Conservation (phyloP, 2,113 vertebrate genomes). For the Ardeotis arabs region DNA sequence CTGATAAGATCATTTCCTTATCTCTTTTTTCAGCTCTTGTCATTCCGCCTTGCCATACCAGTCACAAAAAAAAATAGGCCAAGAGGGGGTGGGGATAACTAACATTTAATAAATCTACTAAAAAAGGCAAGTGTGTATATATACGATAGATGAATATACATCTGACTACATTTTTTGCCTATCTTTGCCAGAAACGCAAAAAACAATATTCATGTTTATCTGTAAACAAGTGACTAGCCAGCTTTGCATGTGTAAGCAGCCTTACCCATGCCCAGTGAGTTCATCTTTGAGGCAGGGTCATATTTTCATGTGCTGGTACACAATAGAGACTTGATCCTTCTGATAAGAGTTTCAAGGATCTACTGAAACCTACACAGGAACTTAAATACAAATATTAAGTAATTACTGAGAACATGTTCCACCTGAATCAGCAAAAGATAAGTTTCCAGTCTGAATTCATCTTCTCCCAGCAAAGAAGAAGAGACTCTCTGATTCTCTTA, state of each 20-base stretch:
- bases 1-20: constrained; percentile 37
- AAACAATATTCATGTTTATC: background rate
- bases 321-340: background rate
- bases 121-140: background rate
- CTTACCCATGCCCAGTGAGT: background rate
- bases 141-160: background rate
- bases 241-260: background rate
- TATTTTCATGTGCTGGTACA: background rate
- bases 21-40: constrained; percentile 34
- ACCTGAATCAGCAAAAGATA: constrained; percentile 17
- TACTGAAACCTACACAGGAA: background rate
- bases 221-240: background rate
- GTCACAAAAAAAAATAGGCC: constrained; percentile 14
- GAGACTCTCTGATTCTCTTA: constrained; percentile 16
- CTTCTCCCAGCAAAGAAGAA: constrained; percentile 1
- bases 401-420: background rate
- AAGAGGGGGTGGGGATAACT: background rate
- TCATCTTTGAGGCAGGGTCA: background rate
- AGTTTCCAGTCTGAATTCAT: constrained; percentile 27
- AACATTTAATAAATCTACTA: background rate
- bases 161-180: background rate
- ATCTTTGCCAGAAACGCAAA: background rate
- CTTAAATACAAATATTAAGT: constrained; percentile 6
- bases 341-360: background rate
- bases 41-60: background rate